These are phyloP conservation scores for Listronotus oregonensis DNA, from an alignment of 1,140 invertebrate genomes.

Conservation along the genomic window DNA sequence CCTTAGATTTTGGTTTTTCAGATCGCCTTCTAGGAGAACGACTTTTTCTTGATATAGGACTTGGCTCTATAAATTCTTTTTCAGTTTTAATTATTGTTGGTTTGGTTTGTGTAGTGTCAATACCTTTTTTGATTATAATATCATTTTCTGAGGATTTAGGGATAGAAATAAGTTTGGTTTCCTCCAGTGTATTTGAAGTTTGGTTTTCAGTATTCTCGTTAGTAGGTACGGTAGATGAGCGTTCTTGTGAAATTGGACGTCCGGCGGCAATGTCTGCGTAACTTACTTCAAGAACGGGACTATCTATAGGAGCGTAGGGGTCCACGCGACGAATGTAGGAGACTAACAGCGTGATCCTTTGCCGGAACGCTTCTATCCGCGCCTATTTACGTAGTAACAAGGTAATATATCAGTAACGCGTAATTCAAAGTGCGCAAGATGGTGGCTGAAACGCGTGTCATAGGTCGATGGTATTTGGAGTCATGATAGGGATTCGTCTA, in stretches of 20 bases:
- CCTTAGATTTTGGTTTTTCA: constrained; percentile 4
- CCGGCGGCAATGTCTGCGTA: constrained; percentile 58
- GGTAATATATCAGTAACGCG: constrained; percentile 52
- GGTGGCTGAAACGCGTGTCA: constrained; percentile 51
- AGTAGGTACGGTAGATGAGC: constrained; percentile 22
- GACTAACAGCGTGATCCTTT: constrained; percentile 69
- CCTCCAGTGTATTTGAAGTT: constrained; percentile 13
- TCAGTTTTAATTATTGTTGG: not conserved
- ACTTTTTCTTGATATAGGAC: constrained; percentile 47
- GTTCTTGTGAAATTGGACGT: constrained; percentile 45
- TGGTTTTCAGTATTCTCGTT: constrained; percentile 12
- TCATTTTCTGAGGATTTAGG: constrained; percentile 1
- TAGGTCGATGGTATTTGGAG: constrained; percentile 36
- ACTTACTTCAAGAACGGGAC: constrained; percentile 56
- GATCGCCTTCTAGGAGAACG: constrained; percentile 47
- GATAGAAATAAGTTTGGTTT: constrained; percentile 1
- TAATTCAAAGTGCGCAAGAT: constrained; percentile 41
- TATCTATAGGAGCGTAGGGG: constrained; percentile 63
- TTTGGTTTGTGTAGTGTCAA: not conserved
- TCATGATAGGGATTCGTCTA: constrained; percentile 31
- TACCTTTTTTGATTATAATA: not conserved
- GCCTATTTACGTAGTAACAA: constrained; percentile 71
- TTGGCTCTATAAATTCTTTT: constrained; percentile 6
- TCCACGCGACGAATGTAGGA: constrained; percentile 73
- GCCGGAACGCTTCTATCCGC: constrained; percentile 67